Evolutionary conservation across 2,797 vertebrate genomes (phyloP).

Genomic region (Xiphophorus birchmanni): DNA sequence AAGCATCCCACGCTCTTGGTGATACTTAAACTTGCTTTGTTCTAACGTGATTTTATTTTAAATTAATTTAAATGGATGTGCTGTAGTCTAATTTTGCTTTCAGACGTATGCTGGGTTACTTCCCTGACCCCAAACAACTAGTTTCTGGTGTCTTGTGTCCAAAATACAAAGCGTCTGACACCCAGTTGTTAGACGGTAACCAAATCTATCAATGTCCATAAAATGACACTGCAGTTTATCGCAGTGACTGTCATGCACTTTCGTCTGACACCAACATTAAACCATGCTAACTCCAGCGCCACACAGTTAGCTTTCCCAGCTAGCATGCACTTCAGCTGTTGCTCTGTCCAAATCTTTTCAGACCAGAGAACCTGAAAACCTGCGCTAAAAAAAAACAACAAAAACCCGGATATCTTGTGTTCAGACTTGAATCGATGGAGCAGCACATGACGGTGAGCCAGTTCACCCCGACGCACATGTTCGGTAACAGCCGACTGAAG

Average conservation of each 20-base stretch:
- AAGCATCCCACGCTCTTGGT: not conserved
- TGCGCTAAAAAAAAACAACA: too few relatives aligned
- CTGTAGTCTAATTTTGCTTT: not conserved
- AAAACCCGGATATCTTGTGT: not conserved
- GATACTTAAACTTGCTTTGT: not conserved
- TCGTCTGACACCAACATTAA: not conserved
- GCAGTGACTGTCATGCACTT: not conserved
- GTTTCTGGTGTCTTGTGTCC: not conserved
- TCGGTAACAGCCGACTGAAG: slow-evolving; percentile 80
- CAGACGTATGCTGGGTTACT: not conserved
- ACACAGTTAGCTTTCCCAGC: slow-evolving; percentile 16
- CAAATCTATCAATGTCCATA: not conserved
- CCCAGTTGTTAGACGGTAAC: not conserved
- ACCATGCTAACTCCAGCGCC: slow-evolving; percentile 19
- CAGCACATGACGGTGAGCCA: not conserved
- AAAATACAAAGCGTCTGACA: not conserved
- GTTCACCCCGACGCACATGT: slow-evolving; percentile 70
- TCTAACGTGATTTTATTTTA: not conserved
- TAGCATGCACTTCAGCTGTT: slow-evolving; percentile 20
- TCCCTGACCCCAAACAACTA: not conserved
- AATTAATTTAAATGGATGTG: not conserved
- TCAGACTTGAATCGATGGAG: accelerated
- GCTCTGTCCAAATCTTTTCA: not conserved
- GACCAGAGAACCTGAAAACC: not conserved
- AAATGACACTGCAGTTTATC: not conserved